These are phyloP conservation scores for Propithecus coquereli DNA, from an alignment of 2,113 vertebrate species.

Conservation along the genomic window DNA sequence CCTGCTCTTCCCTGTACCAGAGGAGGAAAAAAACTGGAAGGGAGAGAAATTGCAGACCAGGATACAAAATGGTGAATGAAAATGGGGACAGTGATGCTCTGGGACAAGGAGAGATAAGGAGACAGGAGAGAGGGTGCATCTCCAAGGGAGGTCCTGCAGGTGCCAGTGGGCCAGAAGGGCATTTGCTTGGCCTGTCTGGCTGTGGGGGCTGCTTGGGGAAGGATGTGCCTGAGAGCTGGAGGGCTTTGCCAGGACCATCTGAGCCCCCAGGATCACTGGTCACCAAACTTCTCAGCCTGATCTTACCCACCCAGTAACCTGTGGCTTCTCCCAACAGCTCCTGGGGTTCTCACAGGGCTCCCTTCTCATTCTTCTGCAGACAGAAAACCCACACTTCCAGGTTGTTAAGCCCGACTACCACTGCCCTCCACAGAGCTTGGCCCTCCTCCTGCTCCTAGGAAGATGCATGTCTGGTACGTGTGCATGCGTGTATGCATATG, in stretches of 20 bases:
- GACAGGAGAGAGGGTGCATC: not conserved
- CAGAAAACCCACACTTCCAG: not conserved
- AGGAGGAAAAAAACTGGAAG: not conserved
- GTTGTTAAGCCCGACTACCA: not conserved
- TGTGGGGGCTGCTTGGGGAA: not conserved
- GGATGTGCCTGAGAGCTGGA: not conserved
- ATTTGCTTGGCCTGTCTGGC: no score
- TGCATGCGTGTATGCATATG: fast-evolving
- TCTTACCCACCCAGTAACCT: not conserved
- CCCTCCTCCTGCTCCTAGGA: no score
- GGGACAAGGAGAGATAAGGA: not conserved
- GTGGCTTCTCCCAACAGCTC: not conserved
- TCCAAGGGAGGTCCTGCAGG: not conserved
- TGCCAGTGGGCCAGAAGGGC: not conserved
- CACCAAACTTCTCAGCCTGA: not conserved
- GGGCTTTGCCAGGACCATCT: not conserved
- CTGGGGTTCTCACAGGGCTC: not conserved
- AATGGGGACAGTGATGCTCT: not conserved
- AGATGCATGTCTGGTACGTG: no score
- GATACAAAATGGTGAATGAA: no score
- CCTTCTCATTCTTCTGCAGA: not conserved
- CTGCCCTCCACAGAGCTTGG: not conserved
- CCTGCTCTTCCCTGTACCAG: not conserved
- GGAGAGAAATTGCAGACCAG: not conserved
- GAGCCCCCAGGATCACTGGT: not conserved